phyloP scores from a whole-genome alignment of 2,113 vertebrate genomes.

The Coturnix japonica region DNA sequence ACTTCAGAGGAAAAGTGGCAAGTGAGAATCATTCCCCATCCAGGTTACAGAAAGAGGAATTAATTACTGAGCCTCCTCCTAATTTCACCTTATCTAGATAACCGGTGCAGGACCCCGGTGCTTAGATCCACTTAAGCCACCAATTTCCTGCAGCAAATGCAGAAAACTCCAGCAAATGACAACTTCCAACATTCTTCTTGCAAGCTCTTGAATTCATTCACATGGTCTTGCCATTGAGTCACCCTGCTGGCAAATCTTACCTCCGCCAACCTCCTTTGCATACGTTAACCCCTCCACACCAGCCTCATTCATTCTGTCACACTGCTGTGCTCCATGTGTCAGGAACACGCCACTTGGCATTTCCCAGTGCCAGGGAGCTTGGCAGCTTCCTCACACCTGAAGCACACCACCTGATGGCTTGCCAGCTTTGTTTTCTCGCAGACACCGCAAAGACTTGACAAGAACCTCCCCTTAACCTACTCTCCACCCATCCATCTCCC shows the following conservation, averaged over 20 bases:
- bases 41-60: constrained; percentile 68
- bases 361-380: neutral
- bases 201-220: neutral
- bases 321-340: neutral
- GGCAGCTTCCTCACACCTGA: constrained; percentile 10
- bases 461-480: constrained; percentile 28
- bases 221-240: neutral
- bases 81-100: constrained; percentile 41
- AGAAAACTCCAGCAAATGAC: neutral
- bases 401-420: neutral
- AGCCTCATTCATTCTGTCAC: constrained; percentile 7
- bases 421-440: neutral
- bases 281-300: neutral
- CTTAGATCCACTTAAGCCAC: constrained; percentile 28
- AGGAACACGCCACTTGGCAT: constrained; percentile 34
- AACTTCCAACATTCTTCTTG: neutral
- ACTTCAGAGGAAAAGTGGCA: constrained; percentile 71
- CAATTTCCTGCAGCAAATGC: constrained; percentile 15
- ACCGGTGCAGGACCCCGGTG: constrained; percentile 26
- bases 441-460: neutral
- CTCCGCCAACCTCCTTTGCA: neutral
- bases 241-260: neutral
- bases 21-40: constrained; percentile 63
- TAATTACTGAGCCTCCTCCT: constrained; percentile 53
- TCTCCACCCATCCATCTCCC: neutral